A percentile compares a stretch with the other conserved stretches of the same genome.
phyloP scores from a whole-genome alignment of 1,140 invertebrate genomes.

The Drosophila sulfurigaster region DNA sequence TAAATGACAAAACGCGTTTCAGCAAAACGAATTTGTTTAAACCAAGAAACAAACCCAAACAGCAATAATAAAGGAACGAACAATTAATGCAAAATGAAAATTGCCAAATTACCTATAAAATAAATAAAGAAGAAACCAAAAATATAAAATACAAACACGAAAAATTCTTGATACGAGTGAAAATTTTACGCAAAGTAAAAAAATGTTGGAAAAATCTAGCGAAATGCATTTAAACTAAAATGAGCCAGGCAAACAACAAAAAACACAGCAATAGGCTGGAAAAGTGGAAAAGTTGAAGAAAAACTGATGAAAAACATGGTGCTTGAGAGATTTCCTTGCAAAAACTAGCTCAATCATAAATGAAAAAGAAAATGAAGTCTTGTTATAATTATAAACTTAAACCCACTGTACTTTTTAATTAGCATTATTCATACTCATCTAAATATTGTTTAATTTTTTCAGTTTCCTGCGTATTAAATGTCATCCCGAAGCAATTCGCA shows the following conservation, averaged over 20 bases:
- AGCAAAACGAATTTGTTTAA: slow-evolving; percentile 78
- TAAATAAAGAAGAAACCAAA: slow-evolving; percentile 1
- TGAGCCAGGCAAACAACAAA: not conserved
- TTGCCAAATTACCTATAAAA: slow-evolving; percentile 68
- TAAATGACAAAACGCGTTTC: slow-evolving; percentile 72
- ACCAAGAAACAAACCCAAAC: slow-evolving; percentile 40
- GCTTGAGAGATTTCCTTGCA: slow-evolving; percentile 63
- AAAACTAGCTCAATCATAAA: slow-evolving; percentile 42
- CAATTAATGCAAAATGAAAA: slow-evolving; percentile 54
- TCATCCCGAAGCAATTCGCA: slow-evolving; percentile 34
- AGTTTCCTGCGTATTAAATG: slow-evolving; percentile 8
- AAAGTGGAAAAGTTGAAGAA: slow-evolving; percentile 14
- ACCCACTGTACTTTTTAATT: not conserved
- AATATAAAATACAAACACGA: slow-evolving; percentile 10
- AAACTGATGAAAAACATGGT: slow-evolving; percentile 60
- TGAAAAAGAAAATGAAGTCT: slow-evolving; percentile 15
- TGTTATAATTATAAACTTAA: slow-evolving; percentile 17
- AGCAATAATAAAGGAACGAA: slow-evolving; percentile 58
- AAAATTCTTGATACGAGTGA: slow-evolving; percentile 34
- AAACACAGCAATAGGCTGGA: slow-evolving; percentile 3
- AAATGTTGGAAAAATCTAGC: slow-evolving; percentile 16
- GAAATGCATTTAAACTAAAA: slow-evolving; percentile 38
- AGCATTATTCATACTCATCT: slow-evolving; percentile 7
- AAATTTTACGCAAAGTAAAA: slow-evolving; percentile 30
- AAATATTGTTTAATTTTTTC: slow-evolving; percentile 6